Evolutionary conservation across 2,113 vertebrate genomes (phyloP).

Genomic region (Seriola aureovittata): DNA sequence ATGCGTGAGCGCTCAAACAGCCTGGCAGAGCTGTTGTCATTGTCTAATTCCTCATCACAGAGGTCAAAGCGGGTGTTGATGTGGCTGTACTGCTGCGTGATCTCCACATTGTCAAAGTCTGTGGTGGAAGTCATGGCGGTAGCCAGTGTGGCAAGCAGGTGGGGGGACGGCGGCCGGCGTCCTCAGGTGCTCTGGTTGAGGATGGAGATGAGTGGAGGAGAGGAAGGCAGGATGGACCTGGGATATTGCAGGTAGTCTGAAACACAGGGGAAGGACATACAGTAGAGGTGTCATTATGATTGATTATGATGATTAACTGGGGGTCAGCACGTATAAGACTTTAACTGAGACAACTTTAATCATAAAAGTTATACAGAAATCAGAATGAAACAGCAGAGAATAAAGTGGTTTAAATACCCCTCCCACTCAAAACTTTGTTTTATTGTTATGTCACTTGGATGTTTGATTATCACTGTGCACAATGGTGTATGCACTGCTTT

Average conservation of each 20-base stretch:
- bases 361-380: not conserved
- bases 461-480: not conserved
- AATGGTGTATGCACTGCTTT: not conserved
- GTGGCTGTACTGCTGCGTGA: constrained; percentile 94
- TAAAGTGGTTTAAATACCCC: not conserved
- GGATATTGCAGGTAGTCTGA: constrained; percentile 32
- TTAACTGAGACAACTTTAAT: not conserved
- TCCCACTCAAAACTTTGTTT: not conserved
- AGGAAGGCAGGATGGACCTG: constrained; percentile 1
- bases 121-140: constrained; percentile 90
- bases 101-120: constrained; percentile 95
- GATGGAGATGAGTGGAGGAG: constrained; percentile 10
- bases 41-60: constrained; percentile 93
- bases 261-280: constrained; percentile 39
- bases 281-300: not conserved
- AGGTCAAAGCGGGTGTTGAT: constrained; percentile 93
- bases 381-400: not conserved
- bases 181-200: constrained; percentile 55
- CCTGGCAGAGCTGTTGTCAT: constrained; percentile 95
- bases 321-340: not conserved
- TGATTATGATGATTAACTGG: constrained; percentile 1
- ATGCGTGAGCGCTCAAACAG: constrained; percentile 98
- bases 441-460: not conserved
- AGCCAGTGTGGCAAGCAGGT: constrained; percentile 54
- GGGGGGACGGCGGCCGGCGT: constrained; percentile 53